A percentile compares a stretch with the other conserved stretches of the same genome.
phyloP scores from a whole-genome alignment of 1,140 invertebrate genomes.

The Zaprionus capensis region DNA sequence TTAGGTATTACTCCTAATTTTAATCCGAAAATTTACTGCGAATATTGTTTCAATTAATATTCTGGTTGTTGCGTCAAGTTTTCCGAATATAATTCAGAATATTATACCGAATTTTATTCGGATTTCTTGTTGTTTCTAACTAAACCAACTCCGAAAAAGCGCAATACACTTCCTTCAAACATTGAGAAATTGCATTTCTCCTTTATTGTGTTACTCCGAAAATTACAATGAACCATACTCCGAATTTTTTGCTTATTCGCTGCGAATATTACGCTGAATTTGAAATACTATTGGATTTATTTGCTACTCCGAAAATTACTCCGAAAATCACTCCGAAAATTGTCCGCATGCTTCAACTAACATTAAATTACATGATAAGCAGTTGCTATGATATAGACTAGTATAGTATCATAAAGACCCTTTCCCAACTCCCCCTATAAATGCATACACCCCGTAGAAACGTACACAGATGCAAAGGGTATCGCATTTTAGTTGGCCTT shows the following conservation, averaged over 20 bases:
- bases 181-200: too few relatives aligned
- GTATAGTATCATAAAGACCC: background rate
- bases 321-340: background rate
- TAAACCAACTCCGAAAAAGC: too few relatives aligned
- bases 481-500: slow-evolving; percentile 25
- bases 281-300: background rate
- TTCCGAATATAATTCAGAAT: background rate
- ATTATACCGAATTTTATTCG: background rate
- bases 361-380: background rate
- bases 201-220: background rate
- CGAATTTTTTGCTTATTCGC: background rate
- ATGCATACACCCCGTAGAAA: slow-evolving; percentile 4
- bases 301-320: background rate
- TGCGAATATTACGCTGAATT: background rate
- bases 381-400: too few relatives aligned
- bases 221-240: background rate
- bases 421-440: background rate
- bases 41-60: background rate
- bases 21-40: background rate
- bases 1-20: too few relatives aligned
- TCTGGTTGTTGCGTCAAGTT: background rate
- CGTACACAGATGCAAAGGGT: background rate
- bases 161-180: too few relatives aligned
- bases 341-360: background rate
- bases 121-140: background rate